Percentiles rank a stretch among this genome's conserved stretches.
Evolutionary conservation across 2,113 vertebrate genomes (phyloP).

Genomic region (Ameiurus melas): DNA sequence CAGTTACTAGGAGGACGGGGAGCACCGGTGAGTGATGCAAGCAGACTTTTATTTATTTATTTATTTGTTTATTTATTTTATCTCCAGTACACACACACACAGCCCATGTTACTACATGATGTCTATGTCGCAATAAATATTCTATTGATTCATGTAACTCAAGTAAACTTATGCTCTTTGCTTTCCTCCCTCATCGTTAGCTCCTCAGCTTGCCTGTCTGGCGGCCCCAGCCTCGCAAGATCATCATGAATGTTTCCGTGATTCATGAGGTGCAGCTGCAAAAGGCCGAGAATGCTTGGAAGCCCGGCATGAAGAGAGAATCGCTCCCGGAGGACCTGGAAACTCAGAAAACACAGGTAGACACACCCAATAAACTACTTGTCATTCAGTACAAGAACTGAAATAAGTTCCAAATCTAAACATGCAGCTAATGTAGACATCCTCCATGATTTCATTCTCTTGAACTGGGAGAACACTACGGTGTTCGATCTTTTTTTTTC

Average conservation of each 20-base stretch:
- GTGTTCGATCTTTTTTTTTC: too few relatives aligned
- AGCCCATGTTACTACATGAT: neutral
- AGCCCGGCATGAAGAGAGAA: conserved; percentile 86
- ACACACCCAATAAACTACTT: neutral
- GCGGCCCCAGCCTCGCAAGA: conserved; percentile 86
- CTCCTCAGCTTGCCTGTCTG: conserved; percentile 84
- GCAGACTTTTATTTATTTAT: neutral
- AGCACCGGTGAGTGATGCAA: conserved; percentile 79
- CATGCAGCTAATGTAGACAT: neutral
- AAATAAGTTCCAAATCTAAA: neutral
- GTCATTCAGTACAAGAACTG: neutral
- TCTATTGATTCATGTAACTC: neutral
- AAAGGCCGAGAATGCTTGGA: conserved; percentile 94
- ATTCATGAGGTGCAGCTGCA: conserved; percentile 90
- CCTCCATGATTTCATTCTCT: neutral
- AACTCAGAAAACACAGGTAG: conserved; percentile 83
- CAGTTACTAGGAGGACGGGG: conserved; percentile 83
- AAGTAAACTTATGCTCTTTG: too few relatives aligned
- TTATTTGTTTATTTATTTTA: neutral
- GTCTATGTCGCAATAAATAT: neutral
- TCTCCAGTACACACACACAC: neutral
- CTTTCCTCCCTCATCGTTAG: conserved; percentile 60
- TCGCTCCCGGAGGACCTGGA: conserved; percentile 78
- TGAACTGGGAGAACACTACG: neutral
- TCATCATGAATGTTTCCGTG: conserved; percentile 89